These are phyloP conservation scores for Platalea minor DNA, from an alignment of 2,797 vertebrate species.

Conservation along the genomic window DNA sequence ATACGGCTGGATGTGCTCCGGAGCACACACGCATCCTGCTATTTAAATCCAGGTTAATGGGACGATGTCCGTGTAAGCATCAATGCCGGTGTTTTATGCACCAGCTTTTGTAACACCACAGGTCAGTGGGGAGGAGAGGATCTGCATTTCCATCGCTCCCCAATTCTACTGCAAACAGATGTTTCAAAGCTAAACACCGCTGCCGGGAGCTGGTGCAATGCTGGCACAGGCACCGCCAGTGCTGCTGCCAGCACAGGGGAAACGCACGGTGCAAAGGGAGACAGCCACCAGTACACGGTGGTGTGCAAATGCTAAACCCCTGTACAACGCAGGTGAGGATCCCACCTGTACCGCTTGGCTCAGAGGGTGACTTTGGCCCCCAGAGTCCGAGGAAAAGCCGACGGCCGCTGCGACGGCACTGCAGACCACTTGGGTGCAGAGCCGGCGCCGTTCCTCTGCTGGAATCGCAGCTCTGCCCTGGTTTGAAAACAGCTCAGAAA, in stretches of 20 bases:
- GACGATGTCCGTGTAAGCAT: fast-evolving
- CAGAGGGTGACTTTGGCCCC: background rate
- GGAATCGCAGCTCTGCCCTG: background rate
- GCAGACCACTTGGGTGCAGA: background rate
- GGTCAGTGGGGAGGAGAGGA: background rate
- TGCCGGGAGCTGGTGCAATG: background rate
- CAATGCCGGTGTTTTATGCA: fast-evolving
- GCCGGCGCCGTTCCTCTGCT: fast-evolving
- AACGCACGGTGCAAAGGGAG: fast-evolving
- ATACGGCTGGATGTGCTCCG: fast-evolving
- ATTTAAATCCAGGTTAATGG: background rate
- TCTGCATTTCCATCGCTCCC: background rate
- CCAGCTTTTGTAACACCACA: background rate
- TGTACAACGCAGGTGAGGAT: fast-evolving
- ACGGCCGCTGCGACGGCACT: fast-evolving
- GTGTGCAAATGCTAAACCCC: background rate
- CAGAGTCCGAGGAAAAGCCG: fast-evolving
- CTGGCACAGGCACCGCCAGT: fast-evolving
- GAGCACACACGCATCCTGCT: background rate
- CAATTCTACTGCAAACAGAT: background rate
- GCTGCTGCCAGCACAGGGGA: background rate
- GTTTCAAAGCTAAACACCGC: fast-evolving
- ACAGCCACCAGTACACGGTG: fast-evolving
- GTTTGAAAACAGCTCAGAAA: background rate
- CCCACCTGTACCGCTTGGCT: fast-evolving